phyloP scores from a whole-genome alignment of 2,888 invertebrate species.

The Meiosimyza platycephala region DNA sequence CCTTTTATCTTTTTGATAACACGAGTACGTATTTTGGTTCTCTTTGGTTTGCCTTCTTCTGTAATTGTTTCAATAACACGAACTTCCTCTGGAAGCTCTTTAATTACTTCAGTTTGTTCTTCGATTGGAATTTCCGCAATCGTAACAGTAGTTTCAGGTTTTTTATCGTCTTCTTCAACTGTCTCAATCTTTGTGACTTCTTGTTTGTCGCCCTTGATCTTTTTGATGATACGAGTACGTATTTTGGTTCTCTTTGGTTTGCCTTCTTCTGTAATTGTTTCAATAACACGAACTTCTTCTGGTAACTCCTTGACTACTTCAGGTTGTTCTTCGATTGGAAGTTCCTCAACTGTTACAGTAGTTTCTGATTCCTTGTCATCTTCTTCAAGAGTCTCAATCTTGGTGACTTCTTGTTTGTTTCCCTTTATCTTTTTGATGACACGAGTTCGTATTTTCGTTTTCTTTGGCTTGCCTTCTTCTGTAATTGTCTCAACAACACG shows the following conservation, averaged over 20 bases:
- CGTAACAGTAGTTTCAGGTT: conserved; percentile 34
- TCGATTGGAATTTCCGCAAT: conserved; percentile 16
- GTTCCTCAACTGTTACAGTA: background rate
- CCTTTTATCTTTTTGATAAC: conserved; percentile 33
- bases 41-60: conserved; percentile 34
- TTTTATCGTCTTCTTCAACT: conserved; percentile 35
- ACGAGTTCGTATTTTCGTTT: background rate
- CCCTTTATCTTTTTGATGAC: conserved; percentile 8
- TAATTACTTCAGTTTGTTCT: conserved; percentile 15
- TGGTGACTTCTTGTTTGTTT: background rate
- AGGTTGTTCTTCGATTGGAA: conserved; percentile 33
- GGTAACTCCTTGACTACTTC: conserved; percentile 34
- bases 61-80: conserved; percentile 29
- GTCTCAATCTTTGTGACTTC: conserved; percentile 37
- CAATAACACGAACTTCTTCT: conserved; percentile 35
- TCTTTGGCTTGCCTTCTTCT: conserved; percentile 12
- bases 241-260: conserved; percentile 58
- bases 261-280: conserved; percentile 44
- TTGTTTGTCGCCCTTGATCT: conserved; percentile 50
- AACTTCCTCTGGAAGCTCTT: conserved; percentile 32
- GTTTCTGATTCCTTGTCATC: conserved; percentile 6
- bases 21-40: conserved; percentile 33
- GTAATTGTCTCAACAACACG: conserved; percentile 6
- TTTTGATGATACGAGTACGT: conserved; percentile 58
- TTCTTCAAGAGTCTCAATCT: conserved; percentile 14